A percentile compares a stretch with the other conserved stretches of the same genome.
Evolutionary conservation across 2,797 vertebrate genomes (phyloP).

Genomic region (Sebastes ruberrimus): DNA sequence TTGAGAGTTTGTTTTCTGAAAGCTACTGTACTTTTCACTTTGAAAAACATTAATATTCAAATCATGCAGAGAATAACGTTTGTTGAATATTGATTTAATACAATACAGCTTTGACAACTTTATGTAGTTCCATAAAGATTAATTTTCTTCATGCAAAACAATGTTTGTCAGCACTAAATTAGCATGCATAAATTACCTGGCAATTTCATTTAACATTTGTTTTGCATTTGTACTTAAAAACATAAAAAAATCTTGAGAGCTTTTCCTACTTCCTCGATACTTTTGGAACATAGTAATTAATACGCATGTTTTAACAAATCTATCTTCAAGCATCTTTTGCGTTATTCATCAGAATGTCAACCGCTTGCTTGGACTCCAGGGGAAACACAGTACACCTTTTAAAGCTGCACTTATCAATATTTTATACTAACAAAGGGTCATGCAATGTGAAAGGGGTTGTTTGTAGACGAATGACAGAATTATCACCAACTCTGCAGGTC

Average conservation of each 20-base stretch:
- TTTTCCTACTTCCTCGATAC: not conserved
- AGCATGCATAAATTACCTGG: not conserved
- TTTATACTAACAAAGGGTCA: not conserved
- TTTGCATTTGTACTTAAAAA: too few relatives aligned
- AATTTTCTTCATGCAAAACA: not conserved
- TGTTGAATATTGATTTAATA: not conserved
- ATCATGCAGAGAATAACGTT: not conserved
- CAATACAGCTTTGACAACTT: not conserved
- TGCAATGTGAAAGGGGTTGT: not conserved
- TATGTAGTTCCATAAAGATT: not conserved
- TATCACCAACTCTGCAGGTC: not conserved
- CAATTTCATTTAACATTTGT: not conserved
- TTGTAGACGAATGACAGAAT: not conserved
- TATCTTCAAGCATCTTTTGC: not conserved
- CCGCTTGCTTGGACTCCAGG: not conserved
- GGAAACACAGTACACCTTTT: not conserved
- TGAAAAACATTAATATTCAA: not conserved
- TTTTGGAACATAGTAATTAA: not conserved
- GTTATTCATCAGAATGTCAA: not conserved
- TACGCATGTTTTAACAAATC: not conserved
- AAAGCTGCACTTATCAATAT: not conserved
- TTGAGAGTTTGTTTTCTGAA: not conserved
- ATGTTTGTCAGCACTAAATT: not conserved
- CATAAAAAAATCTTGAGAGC: not conserved
- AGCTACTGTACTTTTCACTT: not conserved